phyloP scores from a whole-genome alignment of 2,888 invertebrate species.

The Celastrina argiolus region DNA sequence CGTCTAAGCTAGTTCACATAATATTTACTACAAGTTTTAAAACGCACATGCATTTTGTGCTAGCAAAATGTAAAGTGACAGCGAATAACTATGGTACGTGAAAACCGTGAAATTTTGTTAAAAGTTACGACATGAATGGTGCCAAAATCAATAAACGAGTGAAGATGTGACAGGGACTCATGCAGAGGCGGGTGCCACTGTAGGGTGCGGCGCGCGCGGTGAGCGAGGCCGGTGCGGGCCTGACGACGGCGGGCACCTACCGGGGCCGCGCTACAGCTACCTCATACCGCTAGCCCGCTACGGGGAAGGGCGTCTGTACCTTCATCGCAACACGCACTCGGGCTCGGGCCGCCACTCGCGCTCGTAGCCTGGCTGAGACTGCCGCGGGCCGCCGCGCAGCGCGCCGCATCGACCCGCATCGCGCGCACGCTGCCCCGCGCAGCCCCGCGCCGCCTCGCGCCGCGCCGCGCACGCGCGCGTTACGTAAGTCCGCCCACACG shows the following conservation, averaged over 20 bases:
- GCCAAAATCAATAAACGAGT: constrained; percentile 20
- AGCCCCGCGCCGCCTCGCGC: constrained; percentile 39
- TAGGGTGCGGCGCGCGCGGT: constrained; percentile 26
- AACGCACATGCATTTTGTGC: background rate
- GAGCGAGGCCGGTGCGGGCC: constrained; percentile 33
- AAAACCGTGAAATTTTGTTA: background rate
- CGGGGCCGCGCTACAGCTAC: constrained; percentile 61
- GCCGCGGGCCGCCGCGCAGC: constrained; percentile 40
- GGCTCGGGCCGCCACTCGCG: constrained; percentile 36
- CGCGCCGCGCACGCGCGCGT: constrained; percentile 23
- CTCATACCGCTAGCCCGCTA: constrained; percentile 66
- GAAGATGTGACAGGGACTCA: background rate
- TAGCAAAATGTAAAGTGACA: background rate
- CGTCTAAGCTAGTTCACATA: background rate
- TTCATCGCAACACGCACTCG: constrained; percentile 66
- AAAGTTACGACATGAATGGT: constrained; percentile 10
- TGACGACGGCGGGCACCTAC: constrained; percentile 51
- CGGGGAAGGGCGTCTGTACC: constrained; percentile 61
- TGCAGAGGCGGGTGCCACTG: constrained; percentile 9
- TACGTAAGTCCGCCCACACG: constrained; percentile 27
- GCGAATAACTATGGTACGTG: background rate
- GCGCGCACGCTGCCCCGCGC: constrained; percentile 41
- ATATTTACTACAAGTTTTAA: background rate
- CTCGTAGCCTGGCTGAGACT: constrained; percentile 39
- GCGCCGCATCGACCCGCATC: constrained; percentile 38